Base-by-base conservation (phyloP, 64 coral and sea anemone species). In the Hydrozoanthus tunicans region DNA sequence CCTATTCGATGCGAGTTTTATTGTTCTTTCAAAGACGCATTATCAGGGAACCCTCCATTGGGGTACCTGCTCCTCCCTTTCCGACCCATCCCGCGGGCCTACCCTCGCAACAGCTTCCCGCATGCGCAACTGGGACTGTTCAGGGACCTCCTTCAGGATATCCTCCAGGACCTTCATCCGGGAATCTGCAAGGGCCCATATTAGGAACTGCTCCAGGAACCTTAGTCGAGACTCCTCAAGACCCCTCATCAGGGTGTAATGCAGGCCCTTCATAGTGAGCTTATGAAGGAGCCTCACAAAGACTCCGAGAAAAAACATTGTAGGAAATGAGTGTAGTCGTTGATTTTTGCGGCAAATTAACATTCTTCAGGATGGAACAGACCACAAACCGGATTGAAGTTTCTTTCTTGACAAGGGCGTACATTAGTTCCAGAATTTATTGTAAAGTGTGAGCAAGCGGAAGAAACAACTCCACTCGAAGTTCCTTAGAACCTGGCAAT, bases 21-120 rank as follows among this genome's bases (percentile, higher is more conserved):
- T 55, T 96, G 54, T 96, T 96, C 81, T 96, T 96, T 90, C 94
- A 96, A 56, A 76, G 94, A 88, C 78, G 12, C 53, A 93, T 96
- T 27, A 82, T 92, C 51, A 88, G 84, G 6, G 24, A 24, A 11
- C 69, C 84, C 32, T 15, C 84, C 43, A 3, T 52, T 53, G 72
- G 26, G 27, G 72, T 2, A 26, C 8, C 72, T 43, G 32, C 32
- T 4, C 79, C 56, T 23, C 79, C 57, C 6, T 80, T 59, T 23
- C 56, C 79, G 58, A 26, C 57, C n/a, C 77, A 52, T 58, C 54
- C 77, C 9, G 53, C 3, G 25, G 79, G 79, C 8, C 58, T 24
- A 25, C 79, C 79, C 14, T 56, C 32, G 32, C 32, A 43, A 43
- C 32, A 43, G 32, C 2, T 43, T 43, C 32, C 32, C 32, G 32